Evolutionary conservation across 1,140 invertebrate species (phyloP), one percentile per base, ranked within the genome.

Genomic region (Scaptomyza graminum): DNA sequence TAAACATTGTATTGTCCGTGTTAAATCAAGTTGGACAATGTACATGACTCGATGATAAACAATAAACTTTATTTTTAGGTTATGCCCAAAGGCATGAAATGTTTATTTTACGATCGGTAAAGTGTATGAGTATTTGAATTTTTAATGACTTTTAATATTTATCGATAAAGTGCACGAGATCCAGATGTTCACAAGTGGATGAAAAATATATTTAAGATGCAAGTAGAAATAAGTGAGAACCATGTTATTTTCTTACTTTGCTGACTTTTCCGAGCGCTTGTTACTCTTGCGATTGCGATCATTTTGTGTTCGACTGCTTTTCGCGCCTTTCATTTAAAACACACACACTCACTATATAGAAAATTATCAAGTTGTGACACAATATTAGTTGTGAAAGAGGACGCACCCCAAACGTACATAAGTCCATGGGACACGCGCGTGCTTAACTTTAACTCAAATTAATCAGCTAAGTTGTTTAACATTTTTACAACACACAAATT

Each of bases 291-390:
- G 79, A 41, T 74, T 78, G 54, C 84, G 79, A 73, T 84, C 90
- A 90, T 90, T 84, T 66, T 90, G 90, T 7, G 83, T 85, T 61
- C 79, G 76, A 37, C 63, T 41, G 44, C 62, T 71, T 73, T 90
- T 90, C 13, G 84, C 69, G 63, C 85, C 74, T 84, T 90, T 90
- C 90, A 90, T 90, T 87, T 76, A 79, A 47, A 44, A 46, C 44
- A 56, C 31, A 34, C 31, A 34, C 31, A 34, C 31, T 9, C 7
- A 34, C 31, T 41, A 47, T 59, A 59, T 39, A 60, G 15, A 56
- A 49, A 37, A 39, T 18, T 28, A 43, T 43, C 7, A 44, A 50
- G 50, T 55, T 55, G 54, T 54, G 46, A 74, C 67, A 70, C 60
- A 64, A 54, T 57, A 47, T 34, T 65, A 1, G 7, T 31, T 52